Base-by-base conservation (phyloP, 1,140 invertebrate species). In the Dreissena rostriformis region DNA sequence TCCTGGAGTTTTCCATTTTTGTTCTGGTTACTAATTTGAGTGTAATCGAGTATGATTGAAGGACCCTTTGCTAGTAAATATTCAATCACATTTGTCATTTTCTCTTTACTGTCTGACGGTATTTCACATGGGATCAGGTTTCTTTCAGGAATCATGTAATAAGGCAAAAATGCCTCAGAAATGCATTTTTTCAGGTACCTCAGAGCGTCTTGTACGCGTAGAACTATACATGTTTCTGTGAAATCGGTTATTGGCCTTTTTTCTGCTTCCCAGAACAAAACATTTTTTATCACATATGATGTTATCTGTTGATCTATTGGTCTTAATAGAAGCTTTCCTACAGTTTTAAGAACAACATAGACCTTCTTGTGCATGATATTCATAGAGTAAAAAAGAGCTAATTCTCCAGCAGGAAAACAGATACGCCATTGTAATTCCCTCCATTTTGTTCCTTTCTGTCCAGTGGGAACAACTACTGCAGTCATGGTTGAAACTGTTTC, bases 251-350 rank as follows among this genome's bases (percentile, higher is more conserved):
- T 22, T 26, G 79, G 70, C 24, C n/a, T 73, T 49, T 15, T 65
- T 28, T 82, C 79, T 26, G 57, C 68, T n/a, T 63, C 10, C 79
- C 79, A 82, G 12, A 82, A 29, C 22, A 74, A 28, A 8, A 82
- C 57, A 24, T 66, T 82, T 74, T 82, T 82, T 57, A 82, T 67
- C 5, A 82, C 61, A 67, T 66, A 82, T 11, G 79, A 73, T 15
- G 79, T 73, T 17, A 82, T 74, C 17, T 63, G 17, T 10, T n/a
- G 14, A 24, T 39, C 8, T 12, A 66, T 24, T 17, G 29, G 28
- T 6, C 26, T 1, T 5, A 82, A 49, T 12, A 51, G 14, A n/a
- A 72, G 67, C 39, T 82, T 82, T 5, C 26, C 71, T 26, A 82
- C 51, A 39, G 66, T 12, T 57, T 82, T 82, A 39, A 82, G 28